phyloP scores from a whole-genome alignment of 2,797 vertebrate species.

The Garrulus glandarius region DNA sequence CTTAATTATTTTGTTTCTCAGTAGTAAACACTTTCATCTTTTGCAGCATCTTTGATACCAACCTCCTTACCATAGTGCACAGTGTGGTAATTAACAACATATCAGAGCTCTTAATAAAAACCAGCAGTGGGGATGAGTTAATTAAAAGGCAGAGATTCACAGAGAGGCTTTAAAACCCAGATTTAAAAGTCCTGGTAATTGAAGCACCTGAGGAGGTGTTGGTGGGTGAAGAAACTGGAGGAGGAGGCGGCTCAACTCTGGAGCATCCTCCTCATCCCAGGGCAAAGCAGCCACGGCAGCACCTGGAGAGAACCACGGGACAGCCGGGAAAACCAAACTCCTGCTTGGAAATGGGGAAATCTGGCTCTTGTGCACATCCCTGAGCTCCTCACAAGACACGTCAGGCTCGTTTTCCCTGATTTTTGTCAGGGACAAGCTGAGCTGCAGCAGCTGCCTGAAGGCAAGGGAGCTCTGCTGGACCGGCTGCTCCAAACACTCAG shows the following conservation, averaged over 20 bases:
- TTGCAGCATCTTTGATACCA: not conserved
- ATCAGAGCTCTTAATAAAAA: not conserved
- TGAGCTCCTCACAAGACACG: not conserved
- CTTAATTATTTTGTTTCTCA: conserved; percentile 13
- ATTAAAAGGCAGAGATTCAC: conserved; percentile 14
- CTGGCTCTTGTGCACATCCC: not conserved
- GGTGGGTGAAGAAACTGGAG: not conserved
- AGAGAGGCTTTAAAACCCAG: not conserved
- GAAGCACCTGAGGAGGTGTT: not conserved
- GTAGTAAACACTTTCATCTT: conserved; percentile 21
- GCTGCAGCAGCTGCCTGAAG: not conserved
- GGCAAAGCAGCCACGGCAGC: not conserved
- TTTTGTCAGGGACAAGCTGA: not conserved
- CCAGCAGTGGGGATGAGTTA: not conserved
- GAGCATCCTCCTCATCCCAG: not conserved
- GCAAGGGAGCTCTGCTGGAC: not conserved
- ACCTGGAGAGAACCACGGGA: not conserved
- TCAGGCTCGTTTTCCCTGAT: not conserved
- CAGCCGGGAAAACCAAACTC: fast-evolving
- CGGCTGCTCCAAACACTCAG: not conserved
- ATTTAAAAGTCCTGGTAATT: not conserved
- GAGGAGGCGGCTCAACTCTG: fast-evolving
- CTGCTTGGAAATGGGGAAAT: fast-evolving
- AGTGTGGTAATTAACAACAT: conserved; percentile 23
- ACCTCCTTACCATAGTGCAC: not conserved